A percentile compares a stretch with the other conserved stretches of the same genome.
Evolutionary conservation across 2,113 vertebrate species (phyloP).

Genomic region (Pandion haliaetus): DNA sequence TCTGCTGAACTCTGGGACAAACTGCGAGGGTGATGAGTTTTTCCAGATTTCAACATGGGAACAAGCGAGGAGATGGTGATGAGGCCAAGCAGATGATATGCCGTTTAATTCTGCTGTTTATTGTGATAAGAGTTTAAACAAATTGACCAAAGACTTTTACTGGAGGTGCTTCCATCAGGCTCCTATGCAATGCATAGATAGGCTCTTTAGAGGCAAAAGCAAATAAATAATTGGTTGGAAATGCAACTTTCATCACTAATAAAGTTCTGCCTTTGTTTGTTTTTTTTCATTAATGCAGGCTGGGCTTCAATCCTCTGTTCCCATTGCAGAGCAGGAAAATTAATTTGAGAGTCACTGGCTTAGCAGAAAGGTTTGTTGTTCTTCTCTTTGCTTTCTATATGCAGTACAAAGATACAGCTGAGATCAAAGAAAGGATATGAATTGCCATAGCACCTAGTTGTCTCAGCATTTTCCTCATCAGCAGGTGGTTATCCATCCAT

Average conservation of each 20-base stretch:
- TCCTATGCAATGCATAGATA: slow-evolving; percentile 49
- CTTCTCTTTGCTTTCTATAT: slow-evolving; percentile 21
- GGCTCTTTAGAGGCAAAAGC: neutral
- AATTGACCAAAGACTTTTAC: neutral
- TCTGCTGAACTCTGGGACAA: neutral
- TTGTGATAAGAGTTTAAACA: neutral
- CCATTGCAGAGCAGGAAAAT: slow-evolving; percentile 63
- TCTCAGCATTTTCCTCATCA: slow-evolving; percentile 25
- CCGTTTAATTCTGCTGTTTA: neutral
- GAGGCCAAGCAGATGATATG: neutral
- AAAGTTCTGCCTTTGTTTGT: slow-evolving; percentile 16
- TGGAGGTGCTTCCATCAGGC: neutral
- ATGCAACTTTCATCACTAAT: neutral
- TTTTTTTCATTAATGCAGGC: slow-evolving; percentile 55
- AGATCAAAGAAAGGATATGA: slow-evolving; percentile 25
- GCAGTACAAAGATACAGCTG: neutral
- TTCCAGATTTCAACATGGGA: neutral
- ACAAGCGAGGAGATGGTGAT: neutral
- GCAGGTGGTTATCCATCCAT: slow-evolving; percentile 14
- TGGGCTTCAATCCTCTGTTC: slow-evolving; percentile 61
- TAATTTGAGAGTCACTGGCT: slow-evolving; percentile 66
- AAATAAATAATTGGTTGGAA: slow-evolving; percentile 45
- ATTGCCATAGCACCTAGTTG: neutral
- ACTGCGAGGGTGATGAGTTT: neutral
- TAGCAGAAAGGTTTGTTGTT: slow-evolving; percentile 69